These are phyloP conservation scores for Bombus ignitus DNA, from an alignment of 1,140 invertebrate species.

Conservation along the genomic window DNA sequence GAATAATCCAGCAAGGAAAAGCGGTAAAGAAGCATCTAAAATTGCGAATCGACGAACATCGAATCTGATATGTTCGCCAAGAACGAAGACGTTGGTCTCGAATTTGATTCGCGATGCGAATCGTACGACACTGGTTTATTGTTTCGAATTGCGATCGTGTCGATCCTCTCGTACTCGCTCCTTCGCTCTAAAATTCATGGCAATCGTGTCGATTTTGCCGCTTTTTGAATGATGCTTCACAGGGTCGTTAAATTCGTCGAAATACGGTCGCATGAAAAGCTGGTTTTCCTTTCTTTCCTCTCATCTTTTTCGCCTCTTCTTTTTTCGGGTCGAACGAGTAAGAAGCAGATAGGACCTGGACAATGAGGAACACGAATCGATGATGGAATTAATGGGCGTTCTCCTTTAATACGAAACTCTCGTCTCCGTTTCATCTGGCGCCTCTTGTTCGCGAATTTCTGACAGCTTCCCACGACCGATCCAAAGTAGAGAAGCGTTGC, in stretches of 20 bases:
- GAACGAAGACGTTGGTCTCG: not conserved
- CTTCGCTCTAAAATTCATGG: not conserved
- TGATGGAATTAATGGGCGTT: conserved; percentile 43
- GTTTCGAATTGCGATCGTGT: not conserved
- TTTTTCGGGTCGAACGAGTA: no score
- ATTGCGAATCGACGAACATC: not conserved
- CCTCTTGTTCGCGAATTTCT: not conserved
- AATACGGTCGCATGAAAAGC: not conserved
- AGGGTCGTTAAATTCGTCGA: conserved; percentile 40
- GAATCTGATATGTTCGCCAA: not conserved
- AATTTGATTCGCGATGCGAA: not conserved
- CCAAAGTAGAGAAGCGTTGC: not conserved
- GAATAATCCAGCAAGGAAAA: not conserved
- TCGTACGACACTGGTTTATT: not conserved
- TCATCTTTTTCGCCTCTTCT: not conserved
- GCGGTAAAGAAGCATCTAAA: no score
- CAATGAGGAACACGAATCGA: conserved; percentile 39
- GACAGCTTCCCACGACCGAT: not conserved
- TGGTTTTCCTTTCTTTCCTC: not conserved
- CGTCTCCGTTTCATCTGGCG: not conserved
- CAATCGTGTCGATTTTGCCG: conserved; percentile 12
- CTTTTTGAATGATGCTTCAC: not conserved
- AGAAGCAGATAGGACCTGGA: not conserved
- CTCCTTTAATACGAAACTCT: conserved; percentile 37
- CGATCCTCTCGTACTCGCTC: not conserved